These are phyloP conservation scores for Prochilodus magdalenae DNA, from an alignment of 2,113 vertebrate genomes.

Conservation along the genomic window DNA sequence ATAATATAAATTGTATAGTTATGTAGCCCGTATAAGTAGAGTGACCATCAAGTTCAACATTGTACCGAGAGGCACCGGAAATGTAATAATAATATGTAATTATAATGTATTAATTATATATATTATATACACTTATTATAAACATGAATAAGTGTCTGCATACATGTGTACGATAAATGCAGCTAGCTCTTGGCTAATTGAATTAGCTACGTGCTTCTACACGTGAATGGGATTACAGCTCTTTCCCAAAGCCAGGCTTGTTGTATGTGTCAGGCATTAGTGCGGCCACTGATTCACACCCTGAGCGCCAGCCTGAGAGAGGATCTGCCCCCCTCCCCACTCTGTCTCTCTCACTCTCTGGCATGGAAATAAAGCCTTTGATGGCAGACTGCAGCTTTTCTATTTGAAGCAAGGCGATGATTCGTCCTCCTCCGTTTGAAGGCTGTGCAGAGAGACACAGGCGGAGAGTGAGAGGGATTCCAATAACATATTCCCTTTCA, in stretches of 20 bases:
- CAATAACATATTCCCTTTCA: slow-evolving; percentile 5
- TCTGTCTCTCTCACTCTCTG: background rate
- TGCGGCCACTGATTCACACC: slow-evolving; percentile 64
- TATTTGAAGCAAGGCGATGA: background rate
- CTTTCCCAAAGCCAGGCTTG: slow-evolving; percentile 56
- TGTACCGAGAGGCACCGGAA: too few relatives aligned
- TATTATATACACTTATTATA: too few relatives aligned
- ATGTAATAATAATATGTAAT: too few relatives aligned
- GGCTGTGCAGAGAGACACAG: background rate
- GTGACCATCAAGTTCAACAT: too few relatives aligned
- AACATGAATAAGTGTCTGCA: background rate
- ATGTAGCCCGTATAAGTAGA: too few relatives aligned
- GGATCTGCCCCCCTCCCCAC: background rate
- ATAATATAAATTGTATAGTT: too few relatives aligned
- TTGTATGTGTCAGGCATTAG: slow-evolving; percentile 8
- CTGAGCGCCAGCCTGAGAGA: too few relatives aligned
- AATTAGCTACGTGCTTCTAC: slow-evolving; percentile 65
- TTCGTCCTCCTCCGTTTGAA: slow-evolving; percentile 7
- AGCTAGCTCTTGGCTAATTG: slow-evolving; percentile 67
- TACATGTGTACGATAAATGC: background rate
- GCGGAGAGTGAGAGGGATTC: background rate
- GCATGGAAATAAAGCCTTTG: slow-evolving; percentile 8
- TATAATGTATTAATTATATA: too few relatives aligned
- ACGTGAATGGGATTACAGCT: slow-evolving; percentile 36
- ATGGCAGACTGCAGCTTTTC: background rate